These are phyloP conservation scores for Dasysyrphus albostriatus DNA, from an alignment of 2,888 invertebrate genomes.

Conservation along the genomic window DNA sequence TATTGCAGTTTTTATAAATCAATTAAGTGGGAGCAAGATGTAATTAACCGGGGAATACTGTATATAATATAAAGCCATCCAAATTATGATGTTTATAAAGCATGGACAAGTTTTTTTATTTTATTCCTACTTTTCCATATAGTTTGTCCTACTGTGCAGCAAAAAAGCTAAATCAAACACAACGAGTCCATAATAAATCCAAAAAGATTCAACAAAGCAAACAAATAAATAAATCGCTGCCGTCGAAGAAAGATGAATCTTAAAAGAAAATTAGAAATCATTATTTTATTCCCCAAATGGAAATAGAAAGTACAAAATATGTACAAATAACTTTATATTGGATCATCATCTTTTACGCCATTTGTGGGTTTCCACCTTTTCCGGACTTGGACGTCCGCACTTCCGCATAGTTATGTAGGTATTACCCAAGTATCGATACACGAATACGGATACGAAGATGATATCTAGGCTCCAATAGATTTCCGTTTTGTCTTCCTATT, in stretches of 20 bases:
- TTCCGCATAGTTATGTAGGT: conserved; percentile 9
- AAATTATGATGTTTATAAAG: no score
- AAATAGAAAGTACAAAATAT: not conserved
- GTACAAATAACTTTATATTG: not conserved
- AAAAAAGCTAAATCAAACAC: not conserved
- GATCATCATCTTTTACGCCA: conserved; percentile 20
- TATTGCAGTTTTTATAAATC: no score
- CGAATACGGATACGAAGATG: conserved; percentile 16
- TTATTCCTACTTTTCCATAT: not conserved
- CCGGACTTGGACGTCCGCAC: conserved; percentile 10
- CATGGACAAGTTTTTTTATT: no score
- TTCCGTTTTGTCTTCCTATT: conserved; percentile 7
- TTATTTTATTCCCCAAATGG: conserved; percentile 9
- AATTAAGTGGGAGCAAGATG: no score
- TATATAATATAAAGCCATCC: no score
- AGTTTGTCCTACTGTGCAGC: not conserved
- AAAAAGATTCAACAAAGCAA: not conserved
- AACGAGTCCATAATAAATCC: not conserved
- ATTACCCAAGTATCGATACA: conserved; percentile 16
- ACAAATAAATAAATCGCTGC: not conserved
- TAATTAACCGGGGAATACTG: no score
- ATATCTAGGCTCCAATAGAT: conserved; percentile 17
- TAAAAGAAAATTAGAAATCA: conserved; percentile 34
- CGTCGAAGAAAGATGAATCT: conserved; percentile 4
- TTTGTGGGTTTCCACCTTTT: conserved; percentile 9